Conservation (phyloP, 2,797 vertebrate genomes). For the Etheostoma perlongum region DNA sequence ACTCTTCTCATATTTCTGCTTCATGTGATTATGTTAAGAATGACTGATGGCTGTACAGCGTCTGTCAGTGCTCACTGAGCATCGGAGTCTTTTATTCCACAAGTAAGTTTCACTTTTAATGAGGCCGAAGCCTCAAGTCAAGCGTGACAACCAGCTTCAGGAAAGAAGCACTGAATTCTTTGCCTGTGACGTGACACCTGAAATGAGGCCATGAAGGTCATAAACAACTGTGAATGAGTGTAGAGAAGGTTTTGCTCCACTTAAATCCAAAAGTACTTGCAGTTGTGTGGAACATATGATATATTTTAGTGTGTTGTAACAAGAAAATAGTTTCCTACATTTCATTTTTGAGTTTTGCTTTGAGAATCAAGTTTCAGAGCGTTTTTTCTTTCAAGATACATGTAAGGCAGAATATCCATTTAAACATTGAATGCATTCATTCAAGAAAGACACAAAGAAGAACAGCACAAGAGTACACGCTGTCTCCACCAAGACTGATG, state of each 20-base stretch:
- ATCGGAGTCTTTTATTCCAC: constrained; percentile 21
- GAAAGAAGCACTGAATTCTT: constrained; percentile 1
- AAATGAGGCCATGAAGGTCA: constrained; percentile 8
- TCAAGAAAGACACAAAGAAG: neutral
- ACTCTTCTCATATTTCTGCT: constrained; percentile 6
- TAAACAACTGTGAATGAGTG: neutral
- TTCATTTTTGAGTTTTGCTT: no score
- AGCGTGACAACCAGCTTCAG: constrained; percentile 30
- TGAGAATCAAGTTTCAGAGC: no score
- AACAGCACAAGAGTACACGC: neutral
- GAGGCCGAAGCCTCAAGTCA: constrained; percentile 20
- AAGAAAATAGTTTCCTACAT: no score
- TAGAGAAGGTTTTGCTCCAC: neutral
- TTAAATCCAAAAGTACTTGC: neutral
- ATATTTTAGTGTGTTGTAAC: no score
- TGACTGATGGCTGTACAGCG: constrained; percentile 10
- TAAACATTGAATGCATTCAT: no score
- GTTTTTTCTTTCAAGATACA: no score
- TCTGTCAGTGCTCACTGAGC: constrained; percentile 4
- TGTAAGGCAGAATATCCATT: neutral
- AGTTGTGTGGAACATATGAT: no score
- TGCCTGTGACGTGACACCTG: neutral
- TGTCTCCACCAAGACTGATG: no score
- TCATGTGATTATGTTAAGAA: constrained; percentile 16
- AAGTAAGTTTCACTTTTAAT: constrained; percentile 21